Percentiles rank a stretch among this genome's conserved stretches.
These are phyloP conservation scores for Athrips mouffetella DNA, from an alignment of 2,888 invertebrate species.

Conservation along the genomic window DNA sequence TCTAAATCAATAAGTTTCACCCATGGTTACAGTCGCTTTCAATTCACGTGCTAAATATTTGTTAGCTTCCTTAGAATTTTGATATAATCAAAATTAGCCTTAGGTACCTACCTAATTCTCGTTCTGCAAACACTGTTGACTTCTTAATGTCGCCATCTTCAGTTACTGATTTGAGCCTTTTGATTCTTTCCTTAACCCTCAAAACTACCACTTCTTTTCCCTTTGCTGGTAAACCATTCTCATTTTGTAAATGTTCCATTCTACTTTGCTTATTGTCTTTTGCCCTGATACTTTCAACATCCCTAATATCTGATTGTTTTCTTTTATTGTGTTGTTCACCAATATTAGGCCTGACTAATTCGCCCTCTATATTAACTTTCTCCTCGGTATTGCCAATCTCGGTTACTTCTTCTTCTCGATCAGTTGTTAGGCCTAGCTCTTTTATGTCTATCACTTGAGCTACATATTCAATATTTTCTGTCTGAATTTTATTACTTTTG, in stretches of 20 bases:
- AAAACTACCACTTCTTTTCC: neutral
- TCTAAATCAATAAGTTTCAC: too few relatives aligned
- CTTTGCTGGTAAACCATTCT: neutral
- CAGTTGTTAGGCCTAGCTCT: too few relatives aligned
- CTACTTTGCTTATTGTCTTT: neutral
- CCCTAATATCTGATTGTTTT: too few relatives aligned
- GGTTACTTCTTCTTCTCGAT: too few relatives aligned
- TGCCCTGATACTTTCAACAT: too few relatives aligned
- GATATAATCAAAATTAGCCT: neutral
- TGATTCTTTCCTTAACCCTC: constrained; percentile 4
- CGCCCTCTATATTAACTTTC: too few relatives aligned
- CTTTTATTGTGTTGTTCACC: neutral
- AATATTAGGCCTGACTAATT: neutral
- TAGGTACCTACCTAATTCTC: constrained; percentile 31
- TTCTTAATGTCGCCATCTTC: constrained; percentile 14
- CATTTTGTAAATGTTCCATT: neutral
- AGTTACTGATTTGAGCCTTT: constrained; percentile 1
- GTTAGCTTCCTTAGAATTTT: too few relatives aligned
- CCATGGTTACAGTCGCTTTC: too few relatives aligned
- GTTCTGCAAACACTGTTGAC: constrained; percentile 48
- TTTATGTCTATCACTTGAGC: neutral
- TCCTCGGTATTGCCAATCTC: too few relatives aligned
- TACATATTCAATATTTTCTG: neutral
- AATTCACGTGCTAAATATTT: too few relatives aligned
- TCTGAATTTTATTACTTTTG: neutral